These are phyloP conservation scores for Erpetoichthys calabaricus DNA, from an alignment of 2,797 vertebrate genomes.

Conservation along the genomic window DNA sequence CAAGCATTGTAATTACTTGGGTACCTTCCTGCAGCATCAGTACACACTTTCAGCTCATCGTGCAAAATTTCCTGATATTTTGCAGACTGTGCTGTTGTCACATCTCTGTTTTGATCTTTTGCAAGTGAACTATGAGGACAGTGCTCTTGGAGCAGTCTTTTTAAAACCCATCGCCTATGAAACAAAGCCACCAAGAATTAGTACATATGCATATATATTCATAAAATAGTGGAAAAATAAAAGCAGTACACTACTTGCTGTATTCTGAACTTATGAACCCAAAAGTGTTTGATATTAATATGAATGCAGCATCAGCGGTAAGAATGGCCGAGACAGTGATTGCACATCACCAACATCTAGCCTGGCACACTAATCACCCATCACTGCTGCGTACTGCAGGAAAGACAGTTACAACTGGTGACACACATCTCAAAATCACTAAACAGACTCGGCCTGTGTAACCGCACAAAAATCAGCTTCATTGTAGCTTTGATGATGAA, in stretches of 20 bases:
- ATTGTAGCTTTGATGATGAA: too few species aligned
- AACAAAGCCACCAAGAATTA: neutral
- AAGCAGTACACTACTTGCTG: neutral
- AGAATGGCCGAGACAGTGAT: too few species aligned
- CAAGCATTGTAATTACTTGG: slow-evolving; percentile 97
- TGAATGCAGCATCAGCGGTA: neutral
- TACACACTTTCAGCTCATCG: slow-evolving; percentile 84
- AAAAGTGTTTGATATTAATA: neutral
- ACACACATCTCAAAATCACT: too few species aligned
- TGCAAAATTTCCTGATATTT: slow-evolving; percentile 54
- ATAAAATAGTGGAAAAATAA: neutral
- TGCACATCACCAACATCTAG: too few species aligned
- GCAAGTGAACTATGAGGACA: slow-evolving; percentile 34
- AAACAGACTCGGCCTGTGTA: too few species aligned
- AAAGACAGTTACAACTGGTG: too few species aligned
- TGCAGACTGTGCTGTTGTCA: slow-evolving; percentile 34
- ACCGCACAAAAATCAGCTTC: too few species aligned
- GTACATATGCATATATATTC: slow-evolving; percentile 2
- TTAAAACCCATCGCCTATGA: slow-evolving; percentile 80
- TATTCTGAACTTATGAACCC: neutral
- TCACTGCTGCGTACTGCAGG: too few species aligned
- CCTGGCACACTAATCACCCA: too few species aligned
- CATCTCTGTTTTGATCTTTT: slow-evolving; percentile 48
- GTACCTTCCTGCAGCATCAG: slow-evolving; percentile 81
- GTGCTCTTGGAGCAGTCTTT: slow-evolving; percentile 62